Conservation (phyloP, 1,140 invertebrate genomes). For the Notospermus geniculatus region DNA sequence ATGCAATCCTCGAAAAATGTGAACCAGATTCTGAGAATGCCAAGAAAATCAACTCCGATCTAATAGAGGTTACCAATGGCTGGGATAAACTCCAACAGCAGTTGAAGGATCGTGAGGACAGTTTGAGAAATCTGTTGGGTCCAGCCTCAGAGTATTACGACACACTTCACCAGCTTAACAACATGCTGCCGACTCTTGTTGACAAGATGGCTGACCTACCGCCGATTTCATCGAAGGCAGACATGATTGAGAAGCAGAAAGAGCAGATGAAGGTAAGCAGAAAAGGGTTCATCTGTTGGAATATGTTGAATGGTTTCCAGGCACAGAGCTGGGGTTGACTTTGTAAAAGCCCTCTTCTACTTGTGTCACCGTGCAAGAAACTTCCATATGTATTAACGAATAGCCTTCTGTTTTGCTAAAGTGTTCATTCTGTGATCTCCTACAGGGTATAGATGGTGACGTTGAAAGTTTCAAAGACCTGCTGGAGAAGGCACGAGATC, state of each 20-base stretch:
- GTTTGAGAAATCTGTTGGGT: constrained; percentile 37
- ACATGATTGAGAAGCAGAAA: constrained; percentile 65
- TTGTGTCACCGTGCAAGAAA: no score
- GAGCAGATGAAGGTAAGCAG: constrained; percentile 67
- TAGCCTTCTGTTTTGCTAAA: no score
- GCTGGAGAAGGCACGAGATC: constrained; percentile 81
- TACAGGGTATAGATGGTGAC: constrained; percentile 77
- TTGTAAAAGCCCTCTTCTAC: no score
- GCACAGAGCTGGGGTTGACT: no score
- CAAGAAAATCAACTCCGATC: constrained; percentile 64
- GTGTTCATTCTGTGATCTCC: constrained; percentile 6
- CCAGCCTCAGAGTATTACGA: constrained; percentile 84
- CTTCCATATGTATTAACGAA: no score
- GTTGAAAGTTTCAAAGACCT: constrained; percentile 73
- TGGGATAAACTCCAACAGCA: constrained; percentile 57
- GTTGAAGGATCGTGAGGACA: constrained; percentile 42
- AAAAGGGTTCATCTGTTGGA: neutral
- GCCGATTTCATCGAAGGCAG: constrained; percentile 68
- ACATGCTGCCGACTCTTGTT: constrained; percentile 64
- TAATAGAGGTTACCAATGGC: constrained; percentile 58
- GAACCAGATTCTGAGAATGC: constrained; percentile 72
- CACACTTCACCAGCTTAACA: constrained; percentile 78
- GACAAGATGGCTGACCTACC: constrained; percentile 70
- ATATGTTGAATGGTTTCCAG: no score
- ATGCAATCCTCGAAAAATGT: constrained; percentile 71